These are phyloP conservation scores for Subanguina moxae DNA, from an alignment of 1,140 invertebrate species.

Conservation along the genomic window DNA sequence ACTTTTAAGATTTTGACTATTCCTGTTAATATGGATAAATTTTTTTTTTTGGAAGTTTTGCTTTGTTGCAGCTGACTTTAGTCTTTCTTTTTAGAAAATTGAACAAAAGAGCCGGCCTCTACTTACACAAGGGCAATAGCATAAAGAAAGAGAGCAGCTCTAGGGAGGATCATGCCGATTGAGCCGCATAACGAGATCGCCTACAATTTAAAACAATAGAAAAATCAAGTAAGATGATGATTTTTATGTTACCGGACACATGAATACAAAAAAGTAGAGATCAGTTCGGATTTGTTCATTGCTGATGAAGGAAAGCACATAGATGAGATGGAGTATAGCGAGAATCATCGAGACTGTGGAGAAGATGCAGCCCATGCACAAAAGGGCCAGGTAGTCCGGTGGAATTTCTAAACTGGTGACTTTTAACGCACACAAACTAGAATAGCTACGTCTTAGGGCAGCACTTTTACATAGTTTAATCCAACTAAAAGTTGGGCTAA, in stretches of 20 bases:
- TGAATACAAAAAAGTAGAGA: slow-evolving; percentile 54
- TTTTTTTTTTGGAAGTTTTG: too few species aligned
- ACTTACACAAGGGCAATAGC: slow-evolving; percentile 54
- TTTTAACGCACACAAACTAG: too few species aligned
- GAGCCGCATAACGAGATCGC: slow-evolving; percentile 50
- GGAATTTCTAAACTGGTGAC: slow-evolving; percentile 40
- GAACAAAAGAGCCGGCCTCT: slow-evolving; percentile 43
- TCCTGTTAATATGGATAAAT: too few species aligned
- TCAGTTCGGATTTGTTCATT: slow-evolving; percentile 53
- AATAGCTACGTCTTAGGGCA: too few species aligned
- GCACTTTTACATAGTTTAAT: too few species aligned
- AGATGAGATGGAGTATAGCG: slow-evolving; percentile 46
- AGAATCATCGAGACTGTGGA: slow-evolving; percentile 37
- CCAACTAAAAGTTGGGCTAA: too few species aligned
- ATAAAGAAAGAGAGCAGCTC: slow-evolving; percentile 52
- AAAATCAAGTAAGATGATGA: slow-evolving; percentile 3
- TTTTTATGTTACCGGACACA: slow-evolving; percentile 48
- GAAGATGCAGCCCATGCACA: slow-evolving; percentile 25
- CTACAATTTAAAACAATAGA: slow-evolving; percentile 24
- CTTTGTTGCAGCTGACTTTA: too few species aligned
- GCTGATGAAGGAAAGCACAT: slow-evolving; percentile 49
- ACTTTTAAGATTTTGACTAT: too few species aligned
- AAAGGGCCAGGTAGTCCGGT: slow-evolving; percentile 26
- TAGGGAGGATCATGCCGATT: slow-evolving; percentile 53
- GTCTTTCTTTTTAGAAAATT: too few species aligned